These are phyloP conservation scores for Syndactyla subalaris DNA, from an alignment of 2,797 vertebrate genomes.

Conservation along the genomic window DNA sequence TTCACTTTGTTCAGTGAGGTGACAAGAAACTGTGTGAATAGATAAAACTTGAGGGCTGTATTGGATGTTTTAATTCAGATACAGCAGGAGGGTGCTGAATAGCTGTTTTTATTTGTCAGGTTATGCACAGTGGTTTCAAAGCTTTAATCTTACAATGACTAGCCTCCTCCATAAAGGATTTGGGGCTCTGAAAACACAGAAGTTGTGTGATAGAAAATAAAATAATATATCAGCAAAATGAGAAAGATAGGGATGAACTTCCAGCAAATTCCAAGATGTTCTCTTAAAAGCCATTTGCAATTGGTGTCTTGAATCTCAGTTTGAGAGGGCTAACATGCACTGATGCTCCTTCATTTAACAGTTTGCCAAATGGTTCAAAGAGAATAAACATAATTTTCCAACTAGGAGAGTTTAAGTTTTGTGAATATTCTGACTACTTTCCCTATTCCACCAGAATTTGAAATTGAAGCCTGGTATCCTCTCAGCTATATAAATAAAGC, in stretches of 20 bases:
- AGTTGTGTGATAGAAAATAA: background rate
- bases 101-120: background rate
- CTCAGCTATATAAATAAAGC: background rate
- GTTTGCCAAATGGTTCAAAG: background rate
- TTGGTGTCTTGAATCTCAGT: background rate
- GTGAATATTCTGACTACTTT: background rate
- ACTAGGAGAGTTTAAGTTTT: background rate
- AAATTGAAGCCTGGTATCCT: background rate
- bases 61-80: background rate
- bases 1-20: background rate
- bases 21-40: background rate
- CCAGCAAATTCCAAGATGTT: background rate
- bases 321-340: background rate
- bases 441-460: background rate
- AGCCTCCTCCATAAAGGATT: background rate
- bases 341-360: background rate
- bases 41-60: background rate
- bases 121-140: background rate
- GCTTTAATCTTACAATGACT: background rate
- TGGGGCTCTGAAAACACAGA: background rate
- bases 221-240: background rate
- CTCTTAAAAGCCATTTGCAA: background rate
- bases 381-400: fast-evolving
- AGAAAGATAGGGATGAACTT: background rate
- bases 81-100: background rate